phyloP scores from a whole-genome alignment of 2,113 vertebrate species.

The Pangasianodon gigas region DNA sequence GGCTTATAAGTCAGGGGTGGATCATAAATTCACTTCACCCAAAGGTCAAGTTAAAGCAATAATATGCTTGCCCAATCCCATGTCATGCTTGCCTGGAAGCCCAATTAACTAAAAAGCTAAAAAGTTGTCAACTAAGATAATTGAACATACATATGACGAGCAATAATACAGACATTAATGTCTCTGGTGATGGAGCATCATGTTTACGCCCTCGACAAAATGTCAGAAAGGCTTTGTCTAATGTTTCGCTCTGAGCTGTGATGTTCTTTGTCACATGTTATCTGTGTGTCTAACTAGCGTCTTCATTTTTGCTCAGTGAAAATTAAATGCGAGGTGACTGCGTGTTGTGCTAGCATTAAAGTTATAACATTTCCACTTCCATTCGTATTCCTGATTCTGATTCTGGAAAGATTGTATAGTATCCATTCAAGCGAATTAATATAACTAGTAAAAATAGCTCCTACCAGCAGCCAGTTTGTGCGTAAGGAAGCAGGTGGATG shows the following conservation, averaged over 20 bases:
- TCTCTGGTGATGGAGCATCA: not conserved
- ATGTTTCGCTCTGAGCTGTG: not conserved
- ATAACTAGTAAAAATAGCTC: not conserved
- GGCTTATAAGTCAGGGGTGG: not conserved
- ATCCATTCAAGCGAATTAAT: not conserved
- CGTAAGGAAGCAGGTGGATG: not conserved
- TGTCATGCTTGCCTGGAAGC: not conserved
- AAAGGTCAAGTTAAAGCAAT: not conserved
- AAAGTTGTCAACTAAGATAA: not conserved
- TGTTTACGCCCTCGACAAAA: not conserved
- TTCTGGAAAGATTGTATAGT: not conserved
- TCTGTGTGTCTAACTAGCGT: not conserved
- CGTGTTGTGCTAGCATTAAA: not conserved
- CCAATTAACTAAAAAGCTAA: not conserved
- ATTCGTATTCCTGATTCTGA: not conserved
- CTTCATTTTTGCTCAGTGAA: not conserved
- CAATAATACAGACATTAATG: not conserved
- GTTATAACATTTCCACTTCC: no score
- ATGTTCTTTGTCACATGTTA: not conserved
- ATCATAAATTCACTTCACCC: not conserved
- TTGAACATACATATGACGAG: not conserved
- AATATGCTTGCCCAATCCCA: not conserved
- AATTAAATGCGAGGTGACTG: not conserved
- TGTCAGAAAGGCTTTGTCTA: no score
- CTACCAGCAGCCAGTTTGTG: not conserved